Conservation (phyloP, 2,113 vertebrate species). For the Sapajus apella region DNA sequence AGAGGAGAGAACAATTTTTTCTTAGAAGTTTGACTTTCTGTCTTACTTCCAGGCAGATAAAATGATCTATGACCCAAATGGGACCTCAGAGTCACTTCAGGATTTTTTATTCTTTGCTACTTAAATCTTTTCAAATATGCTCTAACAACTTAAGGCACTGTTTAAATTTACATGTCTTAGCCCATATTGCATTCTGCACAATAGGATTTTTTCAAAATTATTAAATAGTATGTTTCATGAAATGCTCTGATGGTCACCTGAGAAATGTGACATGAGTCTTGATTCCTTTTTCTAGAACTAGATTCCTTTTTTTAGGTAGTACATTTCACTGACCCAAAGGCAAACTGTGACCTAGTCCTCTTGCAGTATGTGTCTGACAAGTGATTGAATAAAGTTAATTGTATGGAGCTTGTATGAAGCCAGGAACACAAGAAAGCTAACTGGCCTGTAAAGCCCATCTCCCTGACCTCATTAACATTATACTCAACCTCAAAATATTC, state of each 20-base stretch:
- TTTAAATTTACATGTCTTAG: not conserved
- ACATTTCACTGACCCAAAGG: not conserved
- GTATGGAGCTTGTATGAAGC: not conserved
- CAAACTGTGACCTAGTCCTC: not conserved
- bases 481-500: slow-evolving; percentile 28
- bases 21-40: not conserved
- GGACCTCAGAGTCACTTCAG: not conserved
- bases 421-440: not conserved
- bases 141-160: not conserved
- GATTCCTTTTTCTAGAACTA: not conserved
- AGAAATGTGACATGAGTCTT: not conserved
- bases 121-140: not conserved
- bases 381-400: not conserved
- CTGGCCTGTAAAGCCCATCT: not conserved
- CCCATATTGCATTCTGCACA: not conserved
- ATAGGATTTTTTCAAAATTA: slow-evolving; percentile 17
- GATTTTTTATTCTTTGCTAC: not conserved
- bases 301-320: too few relatives aligned
- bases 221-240: not conserved
- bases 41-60: not conserved
- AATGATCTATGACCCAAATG: not conserved
- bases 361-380: not conserved
- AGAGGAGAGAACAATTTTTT: not conserved
- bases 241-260: not conserved
- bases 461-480: slow-evolving; percentile 34